These are phyloP conservation scores for Hylaea fasciaria DNA, from an alignment of 2,888 invertebrate species.

Conservation along the genomic window DNA sequence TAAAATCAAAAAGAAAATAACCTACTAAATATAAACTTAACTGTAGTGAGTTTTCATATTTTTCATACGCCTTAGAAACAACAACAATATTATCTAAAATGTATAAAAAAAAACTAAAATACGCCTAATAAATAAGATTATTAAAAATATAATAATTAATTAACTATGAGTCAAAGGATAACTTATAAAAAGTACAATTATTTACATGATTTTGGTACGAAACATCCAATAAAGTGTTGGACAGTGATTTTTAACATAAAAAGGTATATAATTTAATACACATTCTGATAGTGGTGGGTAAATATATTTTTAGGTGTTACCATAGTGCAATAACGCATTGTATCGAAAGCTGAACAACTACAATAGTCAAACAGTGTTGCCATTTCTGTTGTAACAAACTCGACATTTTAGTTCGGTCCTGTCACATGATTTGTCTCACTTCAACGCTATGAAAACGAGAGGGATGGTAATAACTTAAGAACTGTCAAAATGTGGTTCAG, in stretches of 20 bases:
- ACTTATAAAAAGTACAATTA: constrained; percentile 42
- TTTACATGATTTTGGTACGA: constrained; percentile 67
- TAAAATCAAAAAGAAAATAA: constrained; percentile 27
- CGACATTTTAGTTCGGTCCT: too few species aligned
- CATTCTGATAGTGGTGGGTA: constrained; percentile 16
- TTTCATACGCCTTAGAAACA: constrained; percentile 45
- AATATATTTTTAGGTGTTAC: not conserved
- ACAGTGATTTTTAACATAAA: constrained; percentile 47
- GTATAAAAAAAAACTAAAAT: constrained; percentile 32
- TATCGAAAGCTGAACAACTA: too few species aligned
- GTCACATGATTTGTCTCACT: too few species aligned
- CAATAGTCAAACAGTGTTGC: not conserved
- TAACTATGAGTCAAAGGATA: constrained; percentile 33
- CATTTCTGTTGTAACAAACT: not conserved
- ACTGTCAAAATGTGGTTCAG: too few species aligned
- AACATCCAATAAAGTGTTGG: constrained; percentile 74
- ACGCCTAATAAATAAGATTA: constrained; percentile 50
- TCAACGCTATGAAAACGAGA: too few species aligned
- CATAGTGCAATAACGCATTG: too few species aligned
- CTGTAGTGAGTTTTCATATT: constrained; percentile 56
- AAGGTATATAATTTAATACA: constrained; percentile 9
- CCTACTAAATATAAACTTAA: constrained; percentile 45
- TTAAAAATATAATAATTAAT: constrained; percentile 25
- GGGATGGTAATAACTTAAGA: too few species aligned
- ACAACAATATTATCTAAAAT: constrained; percentile 49